phyloP scores from a whole-genome alignment of 2,888 invertebrate genomes.

The Maniola hyperantus region DNA sequence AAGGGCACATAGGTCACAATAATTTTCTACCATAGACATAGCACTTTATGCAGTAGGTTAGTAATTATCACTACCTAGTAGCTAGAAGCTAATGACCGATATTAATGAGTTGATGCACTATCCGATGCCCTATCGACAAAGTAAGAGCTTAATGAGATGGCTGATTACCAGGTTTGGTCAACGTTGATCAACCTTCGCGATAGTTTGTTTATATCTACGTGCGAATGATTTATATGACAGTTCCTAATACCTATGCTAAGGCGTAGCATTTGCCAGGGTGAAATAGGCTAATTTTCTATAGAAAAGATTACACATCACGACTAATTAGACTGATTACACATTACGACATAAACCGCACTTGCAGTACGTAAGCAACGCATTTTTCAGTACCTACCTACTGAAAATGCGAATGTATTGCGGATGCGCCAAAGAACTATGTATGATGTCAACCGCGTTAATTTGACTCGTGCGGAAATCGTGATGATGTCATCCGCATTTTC shows the following conservation, averaged over 20 bases:
- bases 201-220: neutral
- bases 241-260: neutral
- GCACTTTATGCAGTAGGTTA: neutral
- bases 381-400: no score
- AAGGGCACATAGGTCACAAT: slow-evolving; percentile 13
- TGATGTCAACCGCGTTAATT: no score
- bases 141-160: slow-evolving; percentile 11
- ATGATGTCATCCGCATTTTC: no score
- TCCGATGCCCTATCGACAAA: neutral
- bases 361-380: no score
- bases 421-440: no score
- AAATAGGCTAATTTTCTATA: no score
- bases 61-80: slow-evolving; percentile 7
- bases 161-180: slow-evolving; percentile 13
- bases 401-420: no score
- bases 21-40: neutral
- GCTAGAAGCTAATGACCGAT: slow-evolving; percentile 5
- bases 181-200: slow-evolving; percentile 1
- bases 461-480: no score
- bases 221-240: slow-evolving; percentile 10
- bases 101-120: neutral
- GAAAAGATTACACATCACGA: no score
- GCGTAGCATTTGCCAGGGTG: no score
- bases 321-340: no score
- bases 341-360: no score